Base-by-base conservation (phyloP, 2,888 invertebrate species). In the Agelastica alni region DNA sequence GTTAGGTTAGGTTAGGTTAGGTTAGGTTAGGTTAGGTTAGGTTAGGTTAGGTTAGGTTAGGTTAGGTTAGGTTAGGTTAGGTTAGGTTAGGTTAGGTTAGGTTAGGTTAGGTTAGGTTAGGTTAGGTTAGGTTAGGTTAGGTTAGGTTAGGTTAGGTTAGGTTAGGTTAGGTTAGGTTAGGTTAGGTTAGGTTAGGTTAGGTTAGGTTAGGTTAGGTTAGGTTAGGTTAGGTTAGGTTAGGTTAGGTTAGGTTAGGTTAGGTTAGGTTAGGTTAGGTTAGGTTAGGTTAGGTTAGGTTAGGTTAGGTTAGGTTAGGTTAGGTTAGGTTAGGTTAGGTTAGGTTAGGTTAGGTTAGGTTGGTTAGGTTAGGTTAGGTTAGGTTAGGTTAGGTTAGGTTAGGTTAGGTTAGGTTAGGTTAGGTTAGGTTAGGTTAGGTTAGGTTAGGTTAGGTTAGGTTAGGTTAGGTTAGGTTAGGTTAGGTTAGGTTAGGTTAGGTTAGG, bases 311-410 rank as follows among this genome's bases (percentile, higher is more conserved):
- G 41, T 18, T 41, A 7, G 22, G 41, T 18, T 41, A 22, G 22
- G 22, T 41, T 20, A 41, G 41, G 41, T 41, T 41, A 22, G 41
- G 41, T 41, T 41, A 10, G 22, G 41, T 41, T 41, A 41, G 41
- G 41, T 41, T 41, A 41, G 41, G 41, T 41, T 41, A 17, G 18
- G n/a, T n/a, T n/a, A n/a, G n/a, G n/a, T n/a, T n/a, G n/a, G n/a
- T n/a, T n/a, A n/a, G n/a, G n/a, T n/a, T 16, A 36, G 37, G 17
- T 36, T 14, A 7, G 22, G 22, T 22, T 22, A 16, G 37, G 37
- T 16, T 14, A 16, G 37, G 37, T 36, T 14, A 36, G 16, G 37
- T 36, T 36, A 36, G 36, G 36, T 36, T 36, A 36, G 14, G 37
- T 10, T 36, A 22, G 22, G 12, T 36, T 36, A 36, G 36, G 36